These are phyloP conservation scores for Cephus pulcher DNA, from an alignment of 2,888 invertebrate species.

Conservation along the genomic window DNA sequence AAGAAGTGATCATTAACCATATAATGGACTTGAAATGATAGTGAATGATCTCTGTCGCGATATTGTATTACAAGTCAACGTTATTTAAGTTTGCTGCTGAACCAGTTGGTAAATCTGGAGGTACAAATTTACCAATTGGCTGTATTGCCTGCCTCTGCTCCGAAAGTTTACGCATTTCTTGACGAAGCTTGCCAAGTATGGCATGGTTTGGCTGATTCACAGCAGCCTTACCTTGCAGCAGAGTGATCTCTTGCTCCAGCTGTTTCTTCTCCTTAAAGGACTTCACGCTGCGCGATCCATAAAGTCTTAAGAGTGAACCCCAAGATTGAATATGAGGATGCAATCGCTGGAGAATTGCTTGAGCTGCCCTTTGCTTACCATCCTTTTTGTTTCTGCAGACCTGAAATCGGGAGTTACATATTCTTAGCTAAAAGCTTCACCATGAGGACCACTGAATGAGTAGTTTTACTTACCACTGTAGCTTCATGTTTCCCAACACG, in stretches of 20 bases:
- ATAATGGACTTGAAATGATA: too few relatives aligned
- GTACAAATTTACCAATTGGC: slow-evolving; percentile 73
- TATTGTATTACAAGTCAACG: slow-evolving; percentile 73
- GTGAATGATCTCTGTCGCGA: neutral
- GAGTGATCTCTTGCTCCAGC: slow-evolving; percentile 92
- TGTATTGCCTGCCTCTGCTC: slow-evolving; percentile 71
- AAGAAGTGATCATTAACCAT: neutral
- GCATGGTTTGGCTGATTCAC: slow-evolving; percentile 93
- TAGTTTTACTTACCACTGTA: slow-evolving; percentile 71
- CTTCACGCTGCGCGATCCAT: slow-evolving; percentile 91
- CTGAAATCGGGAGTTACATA: slow-evolving; percentile 32
- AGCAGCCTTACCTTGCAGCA: slow-evolving; percentile 88
- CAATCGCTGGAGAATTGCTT: slow-evolving; percentile 88
- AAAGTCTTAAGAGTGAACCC: slow-evolving; percentile 93
- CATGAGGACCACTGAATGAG: neutral
- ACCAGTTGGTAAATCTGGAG: slow-evolving; percentile 75
- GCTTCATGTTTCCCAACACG: slow-evolving; percentile 92
- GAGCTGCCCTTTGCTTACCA: slow-evolving; percentile 96
- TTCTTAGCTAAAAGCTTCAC: neutral
- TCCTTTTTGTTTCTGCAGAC: slow-evolving; percentile 96
- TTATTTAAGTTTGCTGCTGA: slow-evolving; percentile 84
- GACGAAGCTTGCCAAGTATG: slow-evolving; percentile 84
- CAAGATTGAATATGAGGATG: slow-evolving; percentile 96
- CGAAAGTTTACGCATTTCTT: slow-evolving; percentile 83
- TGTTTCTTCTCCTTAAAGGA: slow-evolving; percentile 92